Conservation (phyloP, 2,888 invertebrate genomes). For the Lypha dubia region DNA sequence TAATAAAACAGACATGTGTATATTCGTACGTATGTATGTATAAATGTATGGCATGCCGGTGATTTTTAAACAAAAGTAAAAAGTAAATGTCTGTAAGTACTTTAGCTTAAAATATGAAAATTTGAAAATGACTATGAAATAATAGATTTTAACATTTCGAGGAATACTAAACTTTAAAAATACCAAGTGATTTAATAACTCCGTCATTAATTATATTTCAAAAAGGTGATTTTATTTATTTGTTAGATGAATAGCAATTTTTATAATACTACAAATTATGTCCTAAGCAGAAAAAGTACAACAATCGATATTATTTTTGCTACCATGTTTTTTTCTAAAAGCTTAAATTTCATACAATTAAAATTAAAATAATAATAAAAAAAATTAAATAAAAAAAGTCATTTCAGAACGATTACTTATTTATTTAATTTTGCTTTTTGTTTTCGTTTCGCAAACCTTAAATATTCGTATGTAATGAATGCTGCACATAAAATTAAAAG, state of each 20-base stretch:
- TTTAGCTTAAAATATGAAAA: not conserved
- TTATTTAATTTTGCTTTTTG: too few relatives aligned
- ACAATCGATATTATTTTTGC: too few relatives aligned
- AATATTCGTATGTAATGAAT: conserved; percentile 21
- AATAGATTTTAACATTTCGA: not conserved
- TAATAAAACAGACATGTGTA: not conserved
- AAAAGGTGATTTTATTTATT: not conserved
- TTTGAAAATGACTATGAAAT: conserved; percentile 9
- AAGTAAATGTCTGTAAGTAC: not conserved
- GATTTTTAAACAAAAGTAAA: conserved; percentile 17
- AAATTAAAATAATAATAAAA: not conserved
- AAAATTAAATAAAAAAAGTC: not conserved
- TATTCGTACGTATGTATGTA: not conserved
- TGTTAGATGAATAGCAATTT: not conserved
- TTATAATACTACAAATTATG: not conserved
- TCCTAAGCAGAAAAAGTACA: not conserved
- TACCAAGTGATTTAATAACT: not conserved
- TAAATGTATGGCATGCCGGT: not conserved
- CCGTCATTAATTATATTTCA: not conserved
- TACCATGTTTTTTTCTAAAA: too few relatives aligned
- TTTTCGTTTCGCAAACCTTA: conserved; percentile 23
- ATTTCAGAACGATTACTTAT: conserved; percentile 15
- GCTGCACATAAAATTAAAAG: conserved; percentile 17
- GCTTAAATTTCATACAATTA: too few relatives aligned
- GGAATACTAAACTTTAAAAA: not conserved